Percentiles rank a stretch among this genome's conserved stretches.
These are phyloP conservation scores for Melospiza melodia DNA, from an alignment of 2,113 vertebrate genomes.

Conservation along the genomic window DNA sequence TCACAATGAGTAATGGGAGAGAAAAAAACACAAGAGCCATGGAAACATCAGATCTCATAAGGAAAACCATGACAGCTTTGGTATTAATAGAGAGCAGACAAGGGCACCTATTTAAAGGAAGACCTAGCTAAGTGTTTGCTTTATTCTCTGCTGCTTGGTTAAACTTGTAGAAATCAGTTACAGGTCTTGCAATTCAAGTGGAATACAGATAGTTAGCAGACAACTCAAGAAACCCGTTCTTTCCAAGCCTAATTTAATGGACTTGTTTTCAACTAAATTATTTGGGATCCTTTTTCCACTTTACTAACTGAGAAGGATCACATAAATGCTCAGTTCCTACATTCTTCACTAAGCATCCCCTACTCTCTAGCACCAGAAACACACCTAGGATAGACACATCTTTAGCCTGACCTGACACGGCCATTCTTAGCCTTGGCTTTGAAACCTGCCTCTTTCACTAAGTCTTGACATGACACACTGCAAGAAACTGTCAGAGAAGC, in stretches of 20 bases:
- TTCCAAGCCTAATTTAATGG: neutral
- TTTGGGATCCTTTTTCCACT: neutral
- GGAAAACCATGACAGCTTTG: conserved; percentile 20
- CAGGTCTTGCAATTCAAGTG: neutral
- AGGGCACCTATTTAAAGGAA: neutral
- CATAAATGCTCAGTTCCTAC: neutral
- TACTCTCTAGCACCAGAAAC: neutral
- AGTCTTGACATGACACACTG: neutral
- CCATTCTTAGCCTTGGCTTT: neutral
- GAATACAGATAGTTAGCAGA: neutral
- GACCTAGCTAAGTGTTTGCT: neutral
- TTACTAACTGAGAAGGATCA: neutral
- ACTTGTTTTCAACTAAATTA: neutral
- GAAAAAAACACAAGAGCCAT: conserved; percentile 24
- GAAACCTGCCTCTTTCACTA: neutral
- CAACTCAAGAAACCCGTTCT: neutral
- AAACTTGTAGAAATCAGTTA: neutral
- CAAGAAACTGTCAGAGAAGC: neutral
- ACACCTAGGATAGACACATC: neutral
- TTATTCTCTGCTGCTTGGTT: neutral
- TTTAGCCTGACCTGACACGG: neutral
- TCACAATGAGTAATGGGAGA: conserved; percentile 7
- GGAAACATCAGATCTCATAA: conserved; percentile 30
- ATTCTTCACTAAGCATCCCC: neutral
- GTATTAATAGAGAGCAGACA: conserved; percentile 16